Conservation (phyloP, 1,140 invertebrate species). For the Hesperophylax magnus region DNA sequence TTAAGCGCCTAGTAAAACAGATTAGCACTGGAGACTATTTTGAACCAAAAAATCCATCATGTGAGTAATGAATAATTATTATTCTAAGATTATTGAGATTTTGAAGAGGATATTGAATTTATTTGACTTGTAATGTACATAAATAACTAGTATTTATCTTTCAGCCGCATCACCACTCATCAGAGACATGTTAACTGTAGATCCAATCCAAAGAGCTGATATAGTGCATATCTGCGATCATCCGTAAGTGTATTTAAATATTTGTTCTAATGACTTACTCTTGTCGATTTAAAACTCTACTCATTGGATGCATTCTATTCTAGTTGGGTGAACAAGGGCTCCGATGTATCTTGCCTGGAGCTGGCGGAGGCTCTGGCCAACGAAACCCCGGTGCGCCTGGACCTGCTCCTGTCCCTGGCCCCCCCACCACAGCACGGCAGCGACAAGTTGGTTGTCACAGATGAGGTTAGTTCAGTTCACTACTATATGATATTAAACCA, state of each 20-base stretch:
- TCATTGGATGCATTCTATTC: no score
- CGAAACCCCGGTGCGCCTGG: constrained; percentile 90
- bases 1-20: constrained; percentile 96
- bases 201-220: constrained; percentile 89
- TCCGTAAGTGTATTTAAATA: constrained; percentile 71
- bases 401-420: constrained; percentile 87
- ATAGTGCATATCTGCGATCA: constrained; percentile 96
- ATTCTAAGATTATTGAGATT: neutral
- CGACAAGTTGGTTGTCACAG: constrained; percentile 78
- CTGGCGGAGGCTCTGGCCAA: constrained; percentile 90
- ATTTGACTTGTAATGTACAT: constrained; percentile 48
- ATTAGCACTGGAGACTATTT: constrained; percentile 98
- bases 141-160: constrained; percentile 59
- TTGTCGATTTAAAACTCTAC: no score
- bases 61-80: constrained; percentile 71
- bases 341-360: constrained; percentile 86
- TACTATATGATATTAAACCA: neutral
- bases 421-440: constrained; percentile 76
- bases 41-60: constrained; percentile 94
- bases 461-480: constrained; percentile 61
- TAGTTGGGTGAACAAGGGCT: constrained; percentile 90
- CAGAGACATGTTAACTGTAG: constrained; percentile 93
- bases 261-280: no score
- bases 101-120: neutral
- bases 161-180: constrained; percentile 94